Base-by-base conservation (phyloP, 2,888 invertebrate species). In the Pasiphila rectangulata region DNA sequence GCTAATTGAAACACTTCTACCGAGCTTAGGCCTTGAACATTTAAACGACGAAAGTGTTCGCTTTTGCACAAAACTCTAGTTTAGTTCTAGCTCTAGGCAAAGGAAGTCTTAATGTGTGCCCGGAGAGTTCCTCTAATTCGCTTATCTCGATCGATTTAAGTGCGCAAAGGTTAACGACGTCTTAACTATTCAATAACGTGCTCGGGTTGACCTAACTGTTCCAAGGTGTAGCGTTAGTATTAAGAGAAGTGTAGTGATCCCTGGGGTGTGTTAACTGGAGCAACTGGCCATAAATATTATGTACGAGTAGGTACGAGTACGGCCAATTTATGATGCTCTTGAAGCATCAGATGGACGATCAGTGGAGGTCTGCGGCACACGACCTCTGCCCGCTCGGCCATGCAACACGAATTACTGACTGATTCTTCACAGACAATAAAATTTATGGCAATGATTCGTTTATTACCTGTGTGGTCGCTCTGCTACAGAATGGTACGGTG, bases 151-250 rank as follows among this genome's bases (percentile, higher is more conserved):
- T 67, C 61, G 64, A 67, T 64, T 57, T 49, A 57, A 61, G 58
- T 59, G 67, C 51, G 56, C 64, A 69, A 68, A 73, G 72, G 73
- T 71, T 73, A 74, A 78, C 66, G 64, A 64, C 56, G 66, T 67
- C 69, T 73, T 70, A 74, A 71, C 69, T 59, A 64, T 66, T 62
- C 62, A 61, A 69, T 71, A 69, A 63, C 64, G 67, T 67, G 67
- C 61, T 67, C 61, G 51, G 53, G 56, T 63, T 63, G 65, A 64
- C 68, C 58, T 62, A 57, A 69, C 67, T 56, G 61, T 68, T 68
- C 64, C 70, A 72, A 67, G 72, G 69, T 67, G 61, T 67, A 53
- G 55, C 46, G 54, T 66, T 62, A 60, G 59, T 67, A 65, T 63
- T 64, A 37, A 61, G 53, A 47, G 30, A 23, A 55, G 45, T 29